phyloP scores from a whole-genome alignment of 2,113 vertebrate genomes.

The Erpornis zantholeuca region DNA sequence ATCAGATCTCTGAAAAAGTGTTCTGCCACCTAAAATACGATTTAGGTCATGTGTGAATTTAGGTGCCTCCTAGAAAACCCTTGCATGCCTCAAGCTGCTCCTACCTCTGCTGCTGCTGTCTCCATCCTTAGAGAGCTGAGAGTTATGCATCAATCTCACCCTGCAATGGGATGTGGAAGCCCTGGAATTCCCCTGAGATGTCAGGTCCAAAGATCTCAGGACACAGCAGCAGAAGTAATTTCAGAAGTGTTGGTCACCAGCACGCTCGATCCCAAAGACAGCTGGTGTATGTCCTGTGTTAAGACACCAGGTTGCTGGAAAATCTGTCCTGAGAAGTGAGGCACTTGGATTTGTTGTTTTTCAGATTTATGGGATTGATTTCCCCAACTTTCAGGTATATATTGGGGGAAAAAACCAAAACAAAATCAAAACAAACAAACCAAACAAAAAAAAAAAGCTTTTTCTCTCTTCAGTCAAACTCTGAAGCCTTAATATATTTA shows the following conservation, averaged over 20 bases:
- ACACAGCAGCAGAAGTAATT: background rate
- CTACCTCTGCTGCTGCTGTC: background rate
- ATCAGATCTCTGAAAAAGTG: background rate
- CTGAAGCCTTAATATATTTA: background rate
- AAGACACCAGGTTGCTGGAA: background rate
- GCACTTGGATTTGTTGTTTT: background rate
- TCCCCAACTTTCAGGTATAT: background rate
- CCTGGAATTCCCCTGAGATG: background rate
- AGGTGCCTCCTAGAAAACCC: background rate
- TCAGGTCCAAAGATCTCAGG: background rate
- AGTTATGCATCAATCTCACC: background rate
- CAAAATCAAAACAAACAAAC: too few relatives aligned
- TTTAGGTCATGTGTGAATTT: background rate
- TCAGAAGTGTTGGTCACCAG: background rate
- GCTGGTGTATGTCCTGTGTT: background rate
- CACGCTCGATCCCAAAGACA: background rate
- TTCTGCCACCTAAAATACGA: background rate
- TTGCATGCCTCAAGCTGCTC: background rate
- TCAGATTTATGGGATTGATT: background rate
- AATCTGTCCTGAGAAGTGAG: background rate
- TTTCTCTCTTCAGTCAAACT: background rate
- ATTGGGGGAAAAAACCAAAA: accelerated
- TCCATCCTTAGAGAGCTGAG: background rate
- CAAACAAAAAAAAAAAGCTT: background rate
- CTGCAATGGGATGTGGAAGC: background rate